These are phyloP conservation scores for Actinia equina DNA, from an alignment of 64 coral and sea anemone genomes.

Conservation along the genomic window DNA sequence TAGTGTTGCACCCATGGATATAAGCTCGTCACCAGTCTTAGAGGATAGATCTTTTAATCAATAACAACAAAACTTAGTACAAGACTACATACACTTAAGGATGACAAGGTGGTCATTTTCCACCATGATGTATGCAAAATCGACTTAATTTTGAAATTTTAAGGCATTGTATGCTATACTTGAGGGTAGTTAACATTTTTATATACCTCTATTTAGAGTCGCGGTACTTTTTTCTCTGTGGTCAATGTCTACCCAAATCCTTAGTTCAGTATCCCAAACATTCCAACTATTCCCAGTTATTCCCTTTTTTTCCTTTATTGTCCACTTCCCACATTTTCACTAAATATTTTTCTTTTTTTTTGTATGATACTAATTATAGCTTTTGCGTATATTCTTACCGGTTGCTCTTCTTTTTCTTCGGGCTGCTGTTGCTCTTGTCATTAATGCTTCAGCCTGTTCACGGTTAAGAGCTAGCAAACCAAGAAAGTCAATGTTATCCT, in stretches of 20 bases:
- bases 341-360: not conserved
- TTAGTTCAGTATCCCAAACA: too few species aligned
- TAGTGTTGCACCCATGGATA: slow-evolving; percentile 24
- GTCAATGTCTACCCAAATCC: too few species aligned
- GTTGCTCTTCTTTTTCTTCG: slow-evolving; percentile 6
- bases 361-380: not conserved
- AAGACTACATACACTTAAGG: not conserved
- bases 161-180: too few species aligned
- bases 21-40: slow-evolving; percentile 22
- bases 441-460: slow-evolving; percentile 18
- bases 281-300: too few species aligned
- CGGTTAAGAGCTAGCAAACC: not conserved
- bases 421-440: slow-evolving; percentile 5
- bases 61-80: not conserved
- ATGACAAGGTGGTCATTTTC: too few species aligned
- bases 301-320: too few species aligned
- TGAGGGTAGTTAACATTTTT: too few species aligned
- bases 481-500: slow-evolving; percentile 9
- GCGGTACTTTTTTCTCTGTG: too few species aligned
- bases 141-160: too few species aligned
- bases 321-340: not conserved
- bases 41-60: slow-evolving; percentile 27
- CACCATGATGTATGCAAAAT: too few species aligned
- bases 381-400: not conserved
- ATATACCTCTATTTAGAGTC: too few species aligned